Percentiles rank a stretch among this genome's conserved stretches.
Conservation (phyloP, 92 coral and sea anemone genomes). For the Epizoanthus ramosus region DNA sequence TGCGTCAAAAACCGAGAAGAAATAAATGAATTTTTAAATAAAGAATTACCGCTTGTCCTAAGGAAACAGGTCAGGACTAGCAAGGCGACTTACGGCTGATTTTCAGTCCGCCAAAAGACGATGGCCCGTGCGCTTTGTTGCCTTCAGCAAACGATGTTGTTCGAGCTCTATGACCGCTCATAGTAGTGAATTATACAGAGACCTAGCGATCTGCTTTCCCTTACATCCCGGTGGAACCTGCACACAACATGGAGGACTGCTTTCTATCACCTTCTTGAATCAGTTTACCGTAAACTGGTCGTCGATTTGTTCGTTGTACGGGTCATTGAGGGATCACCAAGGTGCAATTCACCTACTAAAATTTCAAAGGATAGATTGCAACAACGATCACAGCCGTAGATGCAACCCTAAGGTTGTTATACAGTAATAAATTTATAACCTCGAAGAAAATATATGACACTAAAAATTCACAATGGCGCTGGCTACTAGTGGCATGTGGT, state of each 20-base stretch:
- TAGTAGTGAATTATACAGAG: constrained; percentile 64
- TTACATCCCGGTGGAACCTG: constrained; percentile 70
- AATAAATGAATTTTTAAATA: constrained; percentile 34
- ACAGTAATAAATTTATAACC: constrained; percentile 66
- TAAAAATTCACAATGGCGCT: constrained; percentile 99
- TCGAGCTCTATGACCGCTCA: constrained; percentile 99
- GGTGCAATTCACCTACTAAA: constrained; percentile 1
- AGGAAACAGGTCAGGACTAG: neutral
- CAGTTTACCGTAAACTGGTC: constrained; percentile 47
- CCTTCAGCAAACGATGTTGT: constrained; percentile 99
- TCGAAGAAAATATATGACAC: constrained; percentile 79
- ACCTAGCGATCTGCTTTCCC: constrained; percentile 52
- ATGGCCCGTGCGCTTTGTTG: constrained; percentile 87
- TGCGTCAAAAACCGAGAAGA: constrained; percentile 25
- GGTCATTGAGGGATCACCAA: constrained; percentile 38
- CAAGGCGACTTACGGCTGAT: constrained; percentile 91
- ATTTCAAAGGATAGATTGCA: constrained; percentile 40
- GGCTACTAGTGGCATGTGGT: constrained; percentile 99
- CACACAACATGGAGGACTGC: constrained; percentile 45
- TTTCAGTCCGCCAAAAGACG: constrained; percentile 94
- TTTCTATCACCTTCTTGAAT: constrained; percentile 16
- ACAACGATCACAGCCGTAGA: constrained; percentile 54
- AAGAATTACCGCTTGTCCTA: constrained; percentile 27
- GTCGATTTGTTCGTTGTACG: constrained; percentile 40
- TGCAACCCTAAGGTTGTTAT: constrained; percentile 60